Conservation (phyloP, 2,888 invertebrate genomes). For the Hydriomena furcata region DNA sequence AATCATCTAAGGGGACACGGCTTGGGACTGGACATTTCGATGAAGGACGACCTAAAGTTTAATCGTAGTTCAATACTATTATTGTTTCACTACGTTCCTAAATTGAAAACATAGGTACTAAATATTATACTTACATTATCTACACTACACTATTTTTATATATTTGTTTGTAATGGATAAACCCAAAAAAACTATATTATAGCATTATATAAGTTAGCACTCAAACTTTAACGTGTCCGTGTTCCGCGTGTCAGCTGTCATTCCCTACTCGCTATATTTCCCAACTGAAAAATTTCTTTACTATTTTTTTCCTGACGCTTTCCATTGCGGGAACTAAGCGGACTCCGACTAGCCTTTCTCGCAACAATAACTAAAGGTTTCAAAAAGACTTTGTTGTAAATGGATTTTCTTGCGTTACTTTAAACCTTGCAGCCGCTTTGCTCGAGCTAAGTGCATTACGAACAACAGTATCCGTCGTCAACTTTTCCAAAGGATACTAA, state of each 20-base stretch:
- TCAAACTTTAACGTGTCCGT: constrained; percentile 4
- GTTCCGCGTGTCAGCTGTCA: too few relatives aligned
- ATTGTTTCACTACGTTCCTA: background rate
- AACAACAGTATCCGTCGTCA: constrained; percentile 28
- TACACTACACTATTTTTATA: too few relatives aligned
- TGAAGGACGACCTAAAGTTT: constrained; percentile 30
- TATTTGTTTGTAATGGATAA: too few relatives aligned
- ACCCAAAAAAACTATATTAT: too few relatives aligned
- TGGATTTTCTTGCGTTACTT: constrained; percentile 52
- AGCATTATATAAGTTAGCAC: background rate
- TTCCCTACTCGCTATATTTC: constrained; percentile 12
- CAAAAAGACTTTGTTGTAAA: constrained; percentile 51
- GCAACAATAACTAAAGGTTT: constrained; percentile 44
- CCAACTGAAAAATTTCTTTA: constrained; percentile 32
- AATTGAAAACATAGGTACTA: too few relatives aligned
- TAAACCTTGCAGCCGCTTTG: constrained; percentile 42
- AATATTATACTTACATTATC: too few relatives aligned
- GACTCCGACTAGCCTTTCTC: constrained; percentile 31
- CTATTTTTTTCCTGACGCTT: constrained; percentile 34
- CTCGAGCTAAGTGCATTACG: constrained; percentile 38
- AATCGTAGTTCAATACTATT: constrained; percentile 24
- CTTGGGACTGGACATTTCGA: constrained; percentile 15
- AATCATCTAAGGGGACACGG: constrained; percentile 42
- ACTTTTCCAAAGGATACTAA: constrained; percentile 32
- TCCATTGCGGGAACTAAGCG: constrained; percentile 41